Base-by-base conservation (phyloP, 2,797 vertebrate species). In the Syngnathus acus region DNA sequence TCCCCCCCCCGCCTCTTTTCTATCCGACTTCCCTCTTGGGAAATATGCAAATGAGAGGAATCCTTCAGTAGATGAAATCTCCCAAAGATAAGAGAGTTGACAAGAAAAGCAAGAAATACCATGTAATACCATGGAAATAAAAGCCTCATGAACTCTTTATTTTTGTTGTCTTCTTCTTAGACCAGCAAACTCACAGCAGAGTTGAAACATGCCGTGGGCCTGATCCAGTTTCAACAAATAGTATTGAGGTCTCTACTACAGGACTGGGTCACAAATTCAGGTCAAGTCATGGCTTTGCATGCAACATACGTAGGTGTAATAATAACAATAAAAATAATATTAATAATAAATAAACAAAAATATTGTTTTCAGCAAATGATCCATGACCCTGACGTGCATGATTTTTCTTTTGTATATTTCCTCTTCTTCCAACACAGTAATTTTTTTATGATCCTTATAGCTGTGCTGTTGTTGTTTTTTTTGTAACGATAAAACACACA, bases 1-100 rank as follows among this genome's bases (percentile, higher is more conserved):
- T 40, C 72, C 57, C 64, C 47, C 54, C 54, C 71, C 68, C 32
- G 17, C 26, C 26, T 11, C 42, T 71, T 66, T 50, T 77, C 66
- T 66, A 65, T 69, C 40, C 11, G 42, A 57, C 50, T 13, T 65
- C 68, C 59, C 80, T 81, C 68, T 42, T 62, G 65, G 68, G 68
- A 75, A 72, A 73, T 54, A 67, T 26, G 55, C 14, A 71, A 66
- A 21, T 48, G 10, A 69, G 61, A 72, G 47, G 38, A 75, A 77
- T 58, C 40, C 6, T 58, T 62, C 62, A 68, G 45, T 8, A 66
- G 42, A 72, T 26, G 40, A 64, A 68, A 69, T 55, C 53, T 76
- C 40, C 51, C 32, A 58, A 47, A 72, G 51, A 67, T 63, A 47
- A 69, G 50, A 74, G 61, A 64, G 43, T 67, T 61, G 58, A 64